Percentiles rank a stretch among this genome's conserved stretches.
Evolutionary conservation across 2,113 vertebrate genomes (phyloP).

Genomic region (Spilogale gracilis): DNA sequence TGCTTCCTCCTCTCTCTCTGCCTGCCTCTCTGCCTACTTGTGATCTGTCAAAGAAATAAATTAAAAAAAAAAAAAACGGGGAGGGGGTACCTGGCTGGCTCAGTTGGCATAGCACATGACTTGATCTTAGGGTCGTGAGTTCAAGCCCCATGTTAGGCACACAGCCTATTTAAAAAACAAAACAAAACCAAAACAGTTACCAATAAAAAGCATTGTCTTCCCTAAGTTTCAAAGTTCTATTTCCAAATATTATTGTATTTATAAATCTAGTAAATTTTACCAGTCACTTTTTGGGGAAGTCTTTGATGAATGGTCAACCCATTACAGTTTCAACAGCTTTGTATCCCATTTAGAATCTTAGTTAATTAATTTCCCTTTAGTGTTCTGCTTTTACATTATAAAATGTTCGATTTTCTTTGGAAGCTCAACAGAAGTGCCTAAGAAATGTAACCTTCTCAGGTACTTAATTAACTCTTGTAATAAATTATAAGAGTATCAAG

Average conservation of each 20-base stretch:
- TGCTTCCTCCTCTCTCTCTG: too few species aligned
- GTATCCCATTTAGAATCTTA: slow-evolving; percentile 27
- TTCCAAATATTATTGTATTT: slow-evolving; percentile 54
- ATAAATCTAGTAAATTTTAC: slow-evolving; percentile 49
- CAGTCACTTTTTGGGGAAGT: slow-evolving; percentile 17
- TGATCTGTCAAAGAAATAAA: too few species aligned
- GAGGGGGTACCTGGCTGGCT: background rate
- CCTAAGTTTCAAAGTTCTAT: background rate
- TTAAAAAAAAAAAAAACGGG: too few species aligned
- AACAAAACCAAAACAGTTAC: background rate
- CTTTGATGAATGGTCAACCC: slow-evolving; percentile 60
- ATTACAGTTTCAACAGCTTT: background rate
- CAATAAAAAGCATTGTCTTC: background rate
- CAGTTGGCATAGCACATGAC: background rate
- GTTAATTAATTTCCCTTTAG: slow-evolving; percentile 67
- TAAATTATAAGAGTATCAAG: slow-evolving; percentile 35
- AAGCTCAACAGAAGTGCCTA: slow-evolving; percentile 29
- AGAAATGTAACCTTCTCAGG: slow-evolving; percentile 1
- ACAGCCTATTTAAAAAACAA: background rate
- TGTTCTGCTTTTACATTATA: slow-evolving; percentile 64
- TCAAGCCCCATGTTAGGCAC: background rate
- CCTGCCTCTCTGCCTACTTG: too few species aligned
- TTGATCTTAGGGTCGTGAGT: background rate
- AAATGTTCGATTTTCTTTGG: slow-evolving; percentile 58
- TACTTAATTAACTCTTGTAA: slow-evolving; percentile 36